Percentiles rank a stretch among this genome's conserved stretches.
phyloP scores from a whole-genome alignment of 2,113 vertebrate genomes.

The Anthoscopus minutus region DNA sequence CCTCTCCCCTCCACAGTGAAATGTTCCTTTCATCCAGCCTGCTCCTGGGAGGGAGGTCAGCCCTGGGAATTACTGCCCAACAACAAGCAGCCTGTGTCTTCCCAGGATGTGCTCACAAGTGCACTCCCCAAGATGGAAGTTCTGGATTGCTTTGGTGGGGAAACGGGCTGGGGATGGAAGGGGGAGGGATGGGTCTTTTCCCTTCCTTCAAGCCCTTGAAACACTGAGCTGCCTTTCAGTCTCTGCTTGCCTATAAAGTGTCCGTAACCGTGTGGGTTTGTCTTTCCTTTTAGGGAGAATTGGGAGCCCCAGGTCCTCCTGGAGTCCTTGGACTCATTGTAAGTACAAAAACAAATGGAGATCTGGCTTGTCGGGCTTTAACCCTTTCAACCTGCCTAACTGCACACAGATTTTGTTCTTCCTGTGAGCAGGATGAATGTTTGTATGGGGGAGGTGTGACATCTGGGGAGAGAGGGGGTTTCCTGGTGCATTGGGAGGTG shows the following conservation, averaged over 20 bases:
- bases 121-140: neutral
- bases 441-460: neutral
- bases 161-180: neutral
- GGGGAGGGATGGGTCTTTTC: neutral
- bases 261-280: slow-evolving; percentile 63
- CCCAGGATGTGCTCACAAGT: neutral
- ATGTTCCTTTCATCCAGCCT: neutral
- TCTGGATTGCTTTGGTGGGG: neutral
- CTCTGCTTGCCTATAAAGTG: slow-evolving; percentile 61
- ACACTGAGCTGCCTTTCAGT: slow-evolving; percentile 70
- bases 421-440: neutral
- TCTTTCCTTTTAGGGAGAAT: slow-evolving; percentile 81
- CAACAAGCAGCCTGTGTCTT: slow-evolving; percentile 66
- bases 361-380: neutral
- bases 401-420: neutral
- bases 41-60: slow-evolving; percentile 7
- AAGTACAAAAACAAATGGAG: slow-evolving; percentile 73
- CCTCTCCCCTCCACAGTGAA: neutral
- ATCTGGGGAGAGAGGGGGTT: neutral
- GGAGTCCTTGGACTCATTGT: slow-evolving; percentile 95
- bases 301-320: slow-evolving; percentile 90
- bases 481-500: neutral
- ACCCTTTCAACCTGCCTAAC: neutral
- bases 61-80: slow-evolving; percentile 20
- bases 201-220: slow-evolving; percentile 28